Conservation (phyloP, 2,113 vertebrate species). For the Phylloscopus trochiloides region DNA sequence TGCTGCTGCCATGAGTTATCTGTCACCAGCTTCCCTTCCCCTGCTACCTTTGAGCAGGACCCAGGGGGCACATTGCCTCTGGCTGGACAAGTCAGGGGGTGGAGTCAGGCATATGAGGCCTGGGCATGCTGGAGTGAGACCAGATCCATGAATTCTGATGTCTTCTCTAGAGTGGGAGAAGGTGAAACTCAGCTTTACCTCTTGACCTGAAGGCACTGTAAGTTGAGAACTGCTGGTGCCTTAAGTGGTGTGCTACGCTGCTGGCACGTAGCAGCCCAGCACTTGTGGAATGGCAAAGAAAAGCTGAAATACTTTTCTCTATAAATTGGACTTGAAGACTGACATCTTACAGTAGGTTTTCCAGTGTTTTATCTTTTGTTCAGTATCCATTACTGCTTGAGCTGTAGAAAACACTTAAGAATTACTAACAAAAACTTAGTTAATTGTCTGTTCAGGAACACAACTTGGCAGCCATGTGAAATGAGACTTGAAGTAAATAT, state of each 20-base stretch:
- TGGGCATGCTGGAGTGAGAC: background rate
- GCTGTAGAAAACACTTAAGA: background rate
- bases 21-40: background rate
- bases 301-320: background rate
- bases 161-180: background rate
- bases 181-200: background rate
- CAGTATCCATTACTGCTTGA: background rate
- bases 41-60: background rate
- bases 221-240: background rate
- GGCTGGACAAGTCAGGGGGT: background rate
- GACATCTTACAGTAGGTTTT: background rate
- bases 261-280: fast-evolving
- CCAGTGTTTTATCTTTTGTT: background rate
- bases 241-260: fast-evolving
- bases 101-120: background rate
- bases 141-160: background rate
- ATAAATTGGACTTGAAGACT: background rate
- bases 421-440: background rate
- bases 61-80: background rate
- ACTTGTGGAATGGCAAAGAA: background rate
- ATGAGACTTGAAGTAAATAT: background rate
- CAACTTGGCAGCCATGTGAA: background rate
- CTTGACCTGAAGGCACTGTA: background rate
- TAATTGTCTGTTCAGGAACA: background rate
- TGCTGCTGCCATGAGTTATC: background rate